Evolutionary conservation across 2,113 vertebrate genomes (phyloP).

Genomic region (Solenodon paradoxus): DNA sequence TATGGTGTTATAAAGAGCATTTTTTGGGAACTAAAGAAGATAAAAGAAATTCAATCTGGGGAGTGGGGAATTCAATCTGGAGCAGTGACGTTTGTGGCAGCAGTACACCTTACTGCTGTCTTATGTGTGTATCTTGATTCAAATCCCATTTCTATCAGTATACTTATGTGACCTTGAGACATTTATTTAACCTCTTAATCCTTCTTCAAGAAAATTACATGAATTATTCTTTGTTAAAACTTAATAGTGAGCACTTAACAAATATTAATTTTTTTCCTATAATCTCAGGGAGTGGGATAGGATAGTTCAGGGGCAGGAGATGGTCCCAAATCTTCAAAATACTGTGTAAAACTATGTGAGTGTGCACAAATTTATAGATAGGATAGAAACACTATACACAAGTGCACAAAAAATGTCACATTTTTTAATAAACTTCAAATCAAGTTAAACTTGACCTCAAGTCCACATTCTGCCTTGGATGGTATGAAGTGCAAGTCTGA

Average conservation of each 20-base stretch:
- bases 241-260: background rate
- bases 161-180: background rate
- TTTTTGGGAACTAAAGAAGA: background rate
- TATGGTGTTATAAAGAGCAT: background rate
- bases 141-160: background rate
- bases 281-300: background rate
- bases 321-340: background rate
- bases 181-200: background rate
- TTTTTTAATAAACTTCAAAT: background rate
- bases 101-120: background rate
- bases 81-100: background rate
- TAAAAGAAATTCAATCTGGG: background rate
- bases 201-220: background rate
- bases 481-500: background rate
- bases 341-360: background rate
- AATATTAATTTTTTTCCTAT: background rate
- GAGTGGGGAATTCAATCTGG: background rate
- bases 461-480: background rate
- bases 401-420: background rate
- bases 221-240: conserved; percentile 2
- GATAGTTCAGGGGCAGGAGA: background rate
- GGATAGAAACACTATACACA: background rate
- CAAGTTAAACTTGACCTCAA: background rate
- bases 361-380: background rate
- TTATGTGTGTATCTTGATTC: background rate